phyloP scores from a whole-genome alignment of 2,888 invertebrate genomes.

The Cephus pulcher region DNA sequence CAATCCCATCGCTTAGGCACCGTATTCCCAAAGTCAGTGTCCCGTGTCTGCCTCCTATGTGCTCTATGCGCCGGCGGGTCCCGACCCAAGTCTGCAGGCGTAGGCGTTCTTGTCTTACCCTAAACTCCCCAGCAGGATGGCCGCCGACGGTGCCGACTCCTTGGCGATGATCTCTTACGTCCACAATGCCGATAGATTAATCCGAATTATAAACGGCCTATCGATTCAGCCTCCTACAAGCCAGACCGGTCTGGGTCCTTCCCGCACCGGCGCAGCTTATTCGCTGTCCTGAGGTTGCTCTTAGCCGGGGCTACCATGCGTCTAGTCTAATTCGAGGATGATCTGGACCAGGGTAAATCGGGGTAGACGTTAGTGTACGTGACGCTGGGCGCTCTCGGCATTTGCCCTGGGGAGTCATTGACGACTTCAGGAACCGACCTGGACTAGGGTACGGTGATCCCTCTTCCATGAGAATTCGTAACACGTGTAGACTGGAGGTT shows the following conservation, averaged over 20 bases:
- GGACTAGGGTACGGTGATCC: slow-evolving; percentile 42
- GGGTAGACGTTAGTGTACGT: not conserved
- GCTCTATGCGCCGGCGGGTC: slow-evolving; percentile 15
- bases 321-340: not conserved
- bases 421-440: slow-evolving; percentile 38
- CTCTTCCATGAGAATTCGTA: slow-evolving; percentile 57
- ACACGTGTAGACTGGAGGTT: slow-evolving; percentile 60
- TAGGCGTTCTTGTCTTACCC: slow-evolving; percentile 55
- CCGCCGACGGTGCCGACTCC: slow-evolving; percentile 31
- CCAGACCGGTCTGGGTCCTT: not conserved
- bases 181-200: slow-evolving; percentile 56
- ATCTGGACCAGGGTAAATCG: not conserved
- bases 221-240: not conserved
- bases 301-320: not conserved
- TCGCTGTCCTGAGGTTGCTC: not conserved
- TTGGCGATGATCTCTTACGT: slow-evolving; percentile 50
- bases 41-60: slow-evolving; percentile 29
- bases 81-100: slow-evolving; percentile 25
- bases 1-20: slow-evolving; percentile 16
- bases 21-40: slow-evolving; percentile 37
- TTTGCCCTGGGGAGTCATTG: slow-evolving; percentile 48
- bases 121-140: slow-evolving; percentile 57
- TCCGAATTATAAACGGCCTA: slow-evolving; percentile 40
- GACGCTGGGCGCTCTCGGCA: slow-evolving; percentile 29
- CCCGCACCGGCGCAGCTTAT: too few relatives aligned